Base-by-base conservation (phyloP, 2,888 invertebrate species). In the Anthrax anthrax region DNA sequence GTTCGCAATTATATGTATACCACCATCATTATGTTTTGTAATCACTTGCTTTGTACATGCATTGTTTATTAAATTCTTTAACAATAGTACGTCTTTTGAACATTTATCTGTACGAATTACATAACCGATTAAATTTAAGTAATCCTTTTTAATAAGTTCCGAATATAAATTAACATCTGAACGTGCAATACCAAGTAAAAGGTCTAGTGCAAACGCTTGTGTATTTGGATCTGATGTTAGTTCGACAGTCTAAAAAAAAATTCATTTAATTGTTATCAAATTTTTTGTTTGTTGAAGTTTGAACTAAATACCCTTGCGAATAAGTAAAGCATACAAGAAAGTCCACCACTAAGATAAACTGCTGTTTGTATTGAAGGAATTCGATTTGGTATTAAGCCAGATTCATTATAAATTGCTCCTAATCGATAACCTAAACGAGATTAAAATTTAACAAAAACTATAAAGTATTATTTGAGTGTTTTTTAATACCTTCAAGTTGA, bases 21-120 rank as follows among this genome's bases (percentile, higher is more conserved):
- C 37, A 18, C 39, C 37, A 9, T 64, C 63, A 4, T 67, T 60
- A 47, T 70, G 69, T 50, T 71, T 70, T 14, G 64, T 60, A 18
- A 76, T 63, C 36, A 81, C 57, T 0, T 76, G 67, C 43, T 67
- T 68, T 52, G 77, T 77, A 61, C 81, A 82, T 27, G 81, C 77
- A 19, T 75, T 76, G 49, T 82, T 81, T 18, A 83, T 56, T 36
- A 83, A 72, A 47, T 77, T 77, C 64, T 77, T 75, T 18, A 83
- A 68, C 52, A 81, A 67, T 50, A 75, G 72, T 40, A 73, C 72
- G 32, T 77, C 72, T 49, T 78, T 72, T 39, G 67, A 65, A 56
- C 78, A 78, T 42, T 66, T 63, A 37, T 74, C 70, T 16, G 80
- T 75, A 47, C 76, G 74, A 45, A 83, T 67, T 27, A 83, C 76